Evolutionary conservation across 2,113 vertebrate genomes (phyloP).

Genomic region (Apus apus): DNA sequence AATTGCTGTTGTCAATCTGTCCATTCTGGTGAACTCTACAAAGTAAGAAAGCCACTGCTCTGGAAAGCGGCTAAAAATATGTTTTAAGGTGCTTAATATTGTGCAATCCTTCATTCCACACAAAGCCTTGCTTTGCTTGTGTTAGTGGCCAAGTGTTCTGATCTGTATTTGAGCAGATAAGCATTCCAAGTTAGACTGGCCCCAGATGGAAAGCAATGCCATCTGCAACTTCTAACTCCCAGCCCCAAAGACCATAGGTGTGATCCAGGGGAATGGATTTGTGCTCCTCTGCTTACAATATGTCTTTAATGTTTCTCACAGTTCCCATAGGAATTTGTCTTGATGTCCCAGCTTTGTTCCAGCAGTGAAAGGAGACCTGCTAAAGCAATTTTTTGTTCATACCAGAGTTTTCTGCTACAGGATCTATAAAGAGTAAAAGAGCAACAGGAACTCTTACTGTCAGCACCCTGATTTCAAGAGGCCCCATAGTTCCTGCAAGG

Average conservation of each 20-base stretch:
- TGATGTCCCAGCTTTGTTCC: neutral
- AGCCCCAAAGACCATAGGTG: neutral
- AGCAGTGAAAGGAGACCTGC: neutral
- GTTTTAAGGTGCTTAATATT: neutral
- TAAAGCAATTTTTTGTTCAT: neutral
- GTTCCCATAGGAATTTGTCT: neutral
- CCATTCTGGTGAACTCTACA: neutral
- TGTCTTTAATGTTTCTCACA: neutral
- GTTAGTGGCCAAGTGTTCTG: neutral
- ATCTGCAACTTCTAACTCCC: neutral
- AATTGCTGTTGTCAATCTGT: neutral
- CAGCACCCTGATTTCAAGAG: neutral
- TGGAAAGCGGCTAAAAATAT: neutral
- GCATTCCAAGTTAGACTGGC: neutral
- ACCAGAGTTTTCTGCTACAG: neutral
- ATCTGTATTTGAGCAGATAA: neutral
- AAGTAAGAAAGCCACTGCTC: neutral
- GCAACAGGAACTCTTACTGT: neutral
- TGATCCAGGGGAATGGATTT: neutral
- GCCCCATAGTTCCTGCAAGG: neutral
- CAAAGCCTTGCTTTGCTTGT: neutral
- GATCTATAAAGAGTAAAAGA: neutral
- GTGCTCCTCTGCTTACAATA: neutral
- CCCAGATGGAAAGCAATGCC: neutral
- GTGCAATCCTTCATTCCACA: neutral